Conservation (phyloP, 2,113 vertebrate species). For the Toxostoma redivivum region DNA sequence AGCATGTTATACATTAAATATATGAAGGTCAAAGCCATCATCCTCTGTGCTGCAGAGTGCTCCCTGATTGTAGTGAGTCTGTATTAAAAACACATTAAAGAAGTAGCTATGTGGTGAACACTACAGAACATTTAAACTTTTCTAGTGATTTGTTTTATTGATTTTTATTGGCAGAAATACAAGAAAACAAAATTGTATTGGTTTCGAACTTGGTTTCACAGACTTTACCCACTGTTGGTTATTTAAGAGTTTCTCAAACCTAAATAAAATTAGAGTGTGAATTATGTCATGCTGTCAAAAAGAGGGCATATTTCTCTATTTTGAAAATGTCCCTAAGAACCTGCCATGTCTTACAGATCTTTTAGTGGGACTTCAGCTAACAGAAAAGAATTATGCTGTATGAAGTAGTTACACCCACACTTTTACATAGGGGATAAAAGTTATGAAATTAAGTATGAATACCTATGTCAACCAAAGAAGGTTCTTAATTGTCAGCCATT, state of each 20-base stretch:
- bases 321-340: conserved; percentile 3
- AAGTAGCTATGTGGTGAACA: not conserved
- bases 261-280: conserved; percentile 47
- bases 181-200: not conserved
- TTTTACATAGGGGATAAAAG: not conserved
- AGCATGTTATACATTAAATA: not conserved
- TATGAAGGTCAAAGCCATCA: not conserved
- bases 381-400: not conserved
- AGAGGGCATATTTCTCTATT: not conserved
- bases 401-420: not conserved
- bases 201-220: not conserved
- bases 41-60: not conserved
- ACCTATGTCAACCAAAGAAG: not conserved
- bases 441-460: not conserved
- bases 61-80: not conserved
- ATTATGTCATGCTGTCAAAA: conserved; percentile 48
- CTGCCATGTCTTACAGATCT: not conserved
- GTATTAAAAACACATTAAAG: not conserved
- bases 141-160: not conserved
- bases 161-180: not conserved
- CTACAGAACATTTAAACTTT: not conserved
- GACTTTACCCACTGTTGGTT: conserved; percentile 20
- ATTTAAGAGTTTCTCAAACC: conserved; percentile 31
- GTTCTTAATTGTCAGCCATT: not conserved
- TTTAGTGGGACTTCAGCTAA: not conserved